Evolutionary conservation across 2,113 vertebrate species (phyloP).

Genomic region (Daphoenositta chrysoptera): DNA sequence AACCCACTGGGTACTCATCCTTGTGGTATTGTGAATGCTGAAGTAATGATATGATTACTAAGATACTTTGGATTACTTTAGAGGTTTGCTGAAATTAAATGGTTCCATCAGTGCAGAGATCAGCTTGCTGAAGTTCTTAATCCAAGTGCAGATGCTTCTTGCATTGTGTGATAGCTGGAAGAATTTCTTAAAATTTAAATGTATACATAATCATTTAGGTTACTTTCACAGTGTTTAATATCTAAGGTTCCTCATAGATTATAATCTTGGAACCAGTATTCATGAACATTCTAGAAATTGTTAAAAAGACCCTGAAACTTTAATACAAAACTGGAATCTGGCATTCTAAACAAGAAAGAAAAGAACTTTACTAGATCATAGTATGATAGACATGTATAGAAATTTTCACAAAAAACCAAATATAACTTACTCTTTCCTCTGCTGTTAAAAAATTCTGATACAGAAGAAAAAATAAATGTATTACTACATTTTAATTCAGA

Average conservation of each 20-base stretch:
- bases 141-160: background rate
- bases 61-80: background rate
- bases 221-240: background rate
- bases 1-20: background rate
- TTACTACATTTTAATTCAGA: background rate
- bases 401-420: background rate
- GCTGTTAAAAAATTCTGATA: background rate
- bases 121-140: background rate
- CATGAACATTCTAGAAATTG: background rate
- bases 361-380: background rate
- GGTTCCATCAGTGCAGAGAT: background rate
- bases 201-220: background rate
- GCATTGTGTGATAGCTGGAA: background rate
- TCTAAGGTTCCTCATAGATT: background rate
- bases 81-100: slow-evolving; percentile 4
- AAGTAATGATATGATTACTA: background rate
- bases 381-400: background rate
- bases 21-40: background rate
- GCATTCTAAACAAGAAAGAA: background rate
- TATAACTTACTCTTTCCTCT: background rate
- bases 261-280: background rate
- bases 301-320: background rate
- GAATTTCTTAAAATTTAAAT: background rate
- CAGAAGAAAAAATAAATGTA: background rate
- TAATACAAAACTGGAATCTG: background rate